phyloP scores from a whole-genome alignment of 30 jellyfish, hydroid and myxozoan species.

The Chrysaora quinquecirrha region DNA sequence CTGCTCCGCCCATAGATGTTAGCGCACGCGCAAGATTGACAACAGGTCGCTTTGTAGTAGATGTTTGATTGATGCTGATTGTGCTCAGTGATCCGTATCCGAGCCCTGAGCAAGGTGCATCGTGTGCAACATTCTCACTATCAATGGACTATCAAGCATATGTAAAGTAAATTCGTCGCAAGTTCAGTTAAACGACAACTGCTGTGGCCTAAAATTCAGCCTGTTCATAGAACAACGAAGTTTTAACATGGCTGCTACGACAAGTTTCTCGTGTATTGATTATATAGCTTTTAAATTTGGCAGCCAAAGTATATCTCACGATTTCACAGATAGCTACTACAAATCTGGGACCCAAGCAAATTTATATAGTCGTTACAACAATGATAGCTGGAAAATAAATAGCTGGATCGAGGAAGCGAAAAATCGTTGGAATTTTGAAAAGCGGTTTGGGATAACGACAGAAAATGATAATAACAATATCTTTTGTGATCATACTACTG shows the following conservation, averaged over 20 bases:
- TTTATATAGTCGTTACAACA: constrained; percentile 38
- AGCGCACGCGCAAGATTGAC: constrained; percentile 2
- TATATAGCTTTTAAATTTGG: constrained; percentile 58
- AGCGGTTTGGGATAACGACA: neutral
- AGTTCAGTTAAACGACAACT: neutral
- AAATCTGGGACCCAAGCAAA: constrained; percentile 33
- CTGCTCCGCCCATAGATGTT: constrained; percentile 10
- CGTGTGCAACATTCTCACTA: constrained; percentile 61
- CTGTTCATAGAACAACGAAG: no score
- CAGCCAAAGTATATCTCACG: constrained; percentile 48
- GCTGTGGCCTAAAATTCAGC: neutral
- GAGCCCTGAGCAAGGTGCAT: constrained; percentile 55
- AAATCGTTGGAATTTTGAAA: neutral
- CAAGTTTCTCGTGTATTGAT: constrained; percentile 61
- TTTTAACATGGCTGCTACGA: constrained; percentile 55
- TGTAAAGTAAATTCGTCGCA: constrained; percentile 22
- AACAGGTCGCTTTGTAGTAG: constrained; percentile 73
- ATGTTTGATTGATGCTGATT: constrained; percentile 60
- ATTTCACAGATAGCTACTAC: constrained; percentile 21
- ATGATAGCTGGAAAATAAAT: neutral
- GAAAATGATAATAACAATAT: no score
- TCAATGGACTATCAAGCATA: constrained; percentile 54
- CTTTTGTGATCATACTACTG: neutral
- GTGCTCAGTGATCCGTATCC: constrained; percentile 75
- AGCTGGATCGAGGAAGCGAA: neutral